These are phyloP conservation scores for Trachelus iudaicus DNA, from an alignment of 2,888 invertebrate species.

Conservation along the genomic window DNA sequence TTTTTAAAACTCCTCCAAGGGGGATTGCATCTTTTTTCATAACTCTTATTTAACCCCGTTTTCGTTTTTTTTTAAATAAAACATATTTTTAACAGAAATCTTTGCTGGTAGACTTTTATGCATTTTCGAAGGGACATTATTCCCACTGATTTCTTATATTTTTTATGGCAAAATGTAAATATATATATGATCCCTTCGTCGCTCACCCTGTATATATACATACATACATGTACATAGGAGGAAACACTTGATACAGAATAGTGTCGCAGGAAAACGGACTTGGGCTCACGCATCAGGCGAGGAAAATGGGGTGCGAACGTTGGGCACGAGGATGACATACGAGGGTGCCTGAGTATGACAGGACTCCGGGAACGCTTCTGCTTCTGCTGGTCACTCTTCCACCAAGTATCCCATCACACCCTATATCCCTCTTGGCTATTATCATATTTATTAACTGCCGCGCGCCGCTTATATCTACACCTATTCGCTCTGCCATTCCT, in stretches of 20 bases:
- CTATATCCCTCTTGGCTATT: constrained; percentile 49
- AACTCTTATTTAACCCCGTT: background rate
- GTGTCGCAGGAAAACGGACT: background rate
- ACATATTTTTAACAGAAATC: background rate
- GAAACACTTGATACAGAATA: background rate
- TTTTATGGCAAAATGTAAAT: background rate
- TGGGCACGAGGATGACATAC: constrained; percentile 43
- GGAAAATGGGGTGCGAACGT: background rate
- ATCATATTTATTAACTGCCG: constrained; percentile 66
- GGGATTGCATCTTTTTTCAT: background rate
- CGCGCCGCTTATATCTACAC: constrained; percentile 61
- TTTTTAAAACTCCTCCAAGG: background rate
- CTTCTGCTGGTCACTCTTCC: constrained; percentile 63
- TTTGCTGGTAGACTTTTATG: background rate
- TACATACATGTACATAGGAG: background rate
- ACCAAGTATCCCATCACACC: constrained; percentile 51
- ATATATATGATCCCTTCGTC: no score
- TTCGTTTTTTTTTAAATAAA: background rate
- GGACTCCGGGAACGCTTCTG: constrained; percentile 49
- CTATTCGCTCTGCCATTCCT: constrained; percentile 59
- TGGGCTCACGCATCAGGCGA: background rate
- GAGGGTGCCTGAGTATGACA: constrained; percentile 63
- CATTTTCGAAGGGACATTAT: background rate
- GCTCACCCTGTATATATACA: no score
- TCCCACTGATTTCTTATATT: background rate